Percentiles rank a stretch among this genome's conserved stretches.
phyloP scores from a whole-genome alignment of 2,888 invertebrate species.

The Liopterus haemorrhoidalis region DNA sequence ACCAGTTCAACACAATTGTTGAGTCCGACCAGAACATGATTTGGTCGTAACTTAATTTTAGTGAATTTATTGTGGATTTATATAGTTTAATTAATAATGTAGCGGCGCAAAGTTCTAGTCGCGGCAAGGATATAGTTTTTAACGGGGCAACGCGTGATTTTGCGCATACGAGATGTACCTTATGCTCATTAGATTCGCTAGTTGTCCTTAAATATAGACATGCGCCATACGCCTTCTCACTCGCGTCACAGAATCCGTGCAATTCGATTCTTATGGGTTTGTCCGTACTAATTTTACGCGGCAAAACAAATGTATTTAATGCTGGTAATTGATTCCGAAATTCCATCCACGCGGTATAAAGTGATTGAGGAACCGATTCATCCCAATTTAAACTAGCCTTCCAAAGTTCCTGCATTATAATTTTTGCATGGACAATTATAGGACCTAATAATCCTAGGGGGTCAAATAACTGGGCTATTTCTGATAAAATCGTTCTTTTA shows the following conservation, averaged over 20 bases:
- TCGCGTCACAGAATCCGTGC: slow-evolving; percentile 6
- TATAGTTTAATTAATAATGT: not conserved
- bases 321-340: not conserved
- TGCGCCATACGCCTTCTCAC: slow-evolving; percentile 1
- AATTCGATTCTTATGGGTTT: not conserved
- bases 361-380: not conserved
- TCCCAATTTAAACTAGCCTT: not conserved
- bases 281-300: not conserved
- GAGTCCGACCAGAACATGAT: too few relatives aligned
- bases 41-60: not conserved
- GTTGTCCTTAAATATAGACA: slow-evolving; percentile 4
- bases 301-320: not conserved
- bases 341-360: not conserved
- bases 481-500: not conserved
- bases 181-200: not conserved
- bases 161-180: not conserved
- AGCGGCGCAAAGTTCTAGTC: slow-evolving; percentile 1
- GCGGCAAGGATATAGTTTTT: slow-evolving; percentile 1
- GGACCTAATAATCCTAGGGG: not conserved
- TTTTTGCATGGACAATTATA: not conserved
- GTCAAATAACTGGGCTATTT: slow-evolving; percentile 3
- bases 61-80: not conserved
- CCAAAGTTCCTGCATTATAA: not conserved
- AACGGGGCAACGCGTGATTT: slow-evolving; percentile 4
- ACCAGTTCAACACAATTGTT: too few relatives aligned